Conservation (phyloP, 53 echinoderm and acorn worm species). For the Crossaster papposus region DNA sequence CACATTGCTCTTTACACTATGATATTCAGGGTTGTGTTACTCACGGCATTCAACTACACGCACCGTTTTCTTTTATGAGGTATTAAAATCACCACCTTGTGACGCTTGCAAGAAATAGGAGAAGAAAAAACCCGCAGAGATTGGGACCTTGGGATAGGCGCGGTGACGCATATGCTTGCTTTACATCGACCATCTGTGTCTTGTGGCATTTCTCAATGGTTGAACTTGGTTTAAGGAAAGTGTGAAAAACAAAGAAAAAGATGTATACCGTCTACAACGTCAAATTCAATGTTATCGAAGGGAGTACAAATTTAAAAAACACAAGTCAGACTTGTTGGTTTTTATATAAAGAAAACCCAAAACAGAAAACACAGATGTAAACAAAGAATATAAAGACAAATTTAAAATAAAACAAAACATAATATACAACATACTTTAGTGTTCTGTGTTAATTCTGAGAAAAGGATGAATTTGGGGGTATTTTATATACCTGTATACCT, state of each 20-base stretch:
- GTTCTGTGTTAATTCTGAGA: too few species aligned
- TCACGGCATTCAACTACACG: background rate
- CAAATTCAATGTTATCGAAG: too few species aligned
- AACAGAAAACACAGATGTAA: background rate
- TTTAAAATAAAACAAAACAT: background rate
- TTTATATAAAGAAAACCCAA: too few species aligned
- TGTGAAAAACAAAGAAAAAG: background rate
- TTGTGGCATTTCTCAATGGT: background rate
- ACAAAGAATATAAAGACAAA: background rate
- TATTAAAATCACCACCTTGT: slow-evolving; percentile 39
- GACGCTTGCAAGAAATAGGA: background rate
- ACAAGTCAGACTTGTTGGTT: too few species aligned
- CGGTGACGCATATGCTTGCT: background rate
- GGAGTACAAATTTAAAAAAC: too few species aligned
- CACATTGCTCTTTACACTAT: background rate
- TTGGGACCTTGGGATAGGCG: background rate
- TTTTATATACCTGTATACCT: too few species aligned
- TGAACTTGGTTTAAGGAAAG: background rate
- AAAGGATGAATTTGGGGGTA: too few species aligned
- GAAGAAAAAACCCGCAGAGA: background rate
- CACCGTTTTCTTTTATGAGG: slow-evolving; percentile 17
- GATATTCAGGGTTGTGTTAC: background rate
- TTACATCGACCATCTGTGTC: background rate
- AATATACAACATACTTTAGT: too few species aligned
- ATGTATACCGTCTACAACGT: too few species aligned